These are phyloP conservation scores for Uromys caudimaculatus DNA, from an alignment of 2,797 vertebrate species.

Conservation along the genomic window DNA sequence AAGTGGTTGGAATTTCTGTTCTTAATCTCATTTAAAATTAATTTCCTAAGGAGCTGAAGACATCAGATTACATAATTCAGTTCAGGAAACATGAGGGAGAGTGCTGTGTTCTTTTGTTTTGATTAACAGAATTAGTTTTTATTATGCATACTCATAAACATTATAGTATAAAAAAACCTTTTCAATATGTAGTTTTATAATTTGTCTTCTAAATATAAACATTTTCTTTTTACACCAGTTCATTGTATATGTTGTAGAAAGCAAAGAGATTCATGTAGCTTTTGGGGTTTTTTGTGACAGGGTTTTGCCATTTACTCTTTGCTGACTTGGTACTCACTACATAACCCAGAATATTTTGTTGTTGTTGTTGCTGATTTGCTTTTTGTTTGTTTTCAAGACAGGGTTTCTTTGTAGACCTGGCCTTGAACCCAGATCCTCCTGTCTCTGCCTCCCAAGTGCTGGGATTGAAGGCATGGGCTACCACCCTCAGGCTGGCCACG, in stretches of 20 bases:
- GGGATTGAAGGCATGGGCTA: background rate
- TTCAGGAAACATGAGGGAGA: conserved; percentile 31
- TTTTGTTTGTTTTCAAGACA: background rate
- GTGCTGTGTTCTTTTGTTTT: background rate
- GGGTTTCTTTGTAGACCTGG: background rate
- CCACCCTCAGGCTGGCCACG: background rate
- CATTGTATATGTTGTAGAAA: background rate
- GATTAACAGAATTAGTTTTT: background rate
- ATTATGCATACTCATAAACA: background rate
- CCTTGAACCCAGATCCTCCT: background rate
- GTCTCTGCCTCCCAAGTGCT: background rate
- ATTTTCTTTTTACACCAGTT: background rate
- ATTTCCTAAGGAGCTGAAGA: background rate
- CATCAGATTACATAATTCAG: conserved; percentile 11
- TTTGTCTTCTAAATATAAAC: background rate
- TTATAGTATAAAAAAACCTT: background rate
- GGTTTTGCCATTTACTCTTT: background rate
- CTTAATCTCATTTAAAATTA: conserved; percentile 53
- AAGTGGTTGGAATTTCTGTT: conserved; percentile 52
- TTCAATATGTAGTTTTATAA: background rate
- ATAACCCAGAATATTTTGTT: background rate
- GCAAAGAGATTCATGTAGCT: background rate
- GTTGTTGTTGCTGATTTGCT: background rate
- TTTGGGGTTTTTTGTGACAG: background rate
- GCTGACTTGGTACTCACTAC: background rate